phyloP scores from a whole-genome alignment of 1,140 invertebrate genomes.

The Aphaenogaster ashmeadi region DNA sequence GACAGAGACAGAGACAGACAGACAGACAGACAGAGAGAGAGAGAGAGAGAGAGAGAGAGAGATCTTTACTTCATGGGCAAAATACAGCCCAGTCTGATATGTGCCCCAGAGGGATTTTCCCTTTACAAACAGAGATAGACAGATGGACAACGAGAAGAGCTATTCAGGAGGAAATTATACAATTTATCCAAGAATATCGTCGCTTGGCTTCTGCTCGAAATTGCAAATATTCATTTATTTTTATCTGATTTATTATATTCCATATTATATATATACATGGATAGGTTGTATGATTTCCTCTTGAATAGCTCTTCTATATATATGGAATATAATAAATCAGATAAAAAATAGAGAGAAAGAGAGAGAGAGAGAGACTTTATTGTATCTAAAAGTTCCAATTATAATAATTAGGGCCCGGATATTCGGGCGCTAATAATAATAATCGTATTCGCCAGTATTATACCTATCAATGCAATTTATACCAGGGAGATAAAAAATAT shows the following conservation, averaged over 20 bases:
- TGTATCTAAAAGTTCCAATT: background rate
- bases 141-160: background rate
- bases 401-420: too few species aligned
- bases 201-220: background rate
- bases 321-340: too few species aligned
- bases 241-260: slow-evolving; percentile 3
- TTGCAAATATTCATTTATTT: background rate
- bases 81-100: background rate
- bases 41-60: background rate
- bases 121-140: background rate
- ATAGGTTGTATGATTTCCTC: too few species aligned
- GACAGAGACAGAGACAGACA: too few species aligned
- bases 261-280: too few species aligned
- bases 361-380: background rate
- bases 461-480: background rate
- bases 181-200: background rate
- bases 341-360: too few species aligned
- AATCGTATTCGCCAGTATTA: background rate
- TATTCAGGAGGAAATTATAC: background rate
- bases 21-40: too few species aligned
- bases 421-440: too few species aligned
- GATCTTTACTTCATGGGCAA: slow-evolving; percentile 3
- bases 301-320: too few species aligned
- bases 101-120: slow-evolving; percentile 1
- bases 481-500: background rate